These are phyloP conservation scores for Chinchilla lanigera DNA, from an alignment of 2,113 vertebrate genomes.

Conservation along the genomic window DNA sequence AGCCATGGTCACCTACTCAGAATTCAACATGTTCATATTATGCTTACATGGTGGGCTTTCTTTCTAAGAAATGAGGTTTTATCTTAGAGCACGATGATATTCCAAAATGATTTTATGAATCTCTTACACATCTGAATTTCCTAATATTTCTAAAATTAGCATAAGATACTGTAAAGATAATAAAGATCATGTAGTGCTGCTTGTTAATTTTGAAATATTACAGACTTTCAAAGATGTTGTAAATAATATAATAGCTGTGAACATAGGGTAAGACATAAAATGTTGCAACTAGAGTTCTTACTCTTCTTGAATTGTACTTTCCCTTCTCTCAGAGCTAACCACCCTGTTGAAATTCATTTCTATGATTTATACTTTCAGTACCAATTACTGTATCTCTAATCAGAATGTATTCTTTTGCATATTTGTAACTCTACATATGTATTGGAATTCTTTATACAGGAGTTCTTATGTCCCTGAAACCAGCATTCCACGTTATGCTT, in stretches of 20 bases:
- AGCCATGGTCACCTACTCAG: not conserved
- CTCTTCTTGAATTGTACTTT: not conserved
- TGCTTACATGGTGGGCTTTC: too few relatives aligned
- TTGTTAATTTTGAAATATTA: not conserved
- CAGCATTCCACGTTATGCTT: not conserved
- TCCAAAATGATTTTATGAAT: not conserved
- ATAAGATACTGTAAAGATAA: not conserved
- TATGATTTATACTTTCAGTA: slow-evolving; percentile 29
- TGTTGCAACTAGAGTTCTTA: not conserved
- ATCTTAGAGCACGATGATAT: not conserved
- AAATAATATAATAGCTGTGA: not conserved
- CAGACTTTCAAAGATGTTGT: not conserved
- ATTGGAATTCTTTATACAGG: not conserved
- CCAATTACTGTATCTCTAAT: not conserved
- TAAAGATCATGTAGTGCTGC: not conserved
- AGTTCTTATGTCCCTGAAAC: not conserved
- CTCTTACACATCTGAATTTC: not conserved
- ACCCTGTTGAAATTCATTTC: not conserved
- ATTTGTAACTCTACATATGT: not conserved
- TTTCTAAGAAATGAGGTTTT: not conserved
- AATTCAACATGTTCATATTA: not conserved
- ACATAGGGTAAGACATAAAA: not conserved
- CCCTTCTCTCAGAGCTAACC: not conserved
- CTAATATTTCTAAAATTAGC: not conserved
- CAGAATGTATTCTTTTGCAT: not conserved